phyloP scores from a whole-genome alignment of 2,113 vertebrate species.

The Rhynchomys soricoides region DNA sequence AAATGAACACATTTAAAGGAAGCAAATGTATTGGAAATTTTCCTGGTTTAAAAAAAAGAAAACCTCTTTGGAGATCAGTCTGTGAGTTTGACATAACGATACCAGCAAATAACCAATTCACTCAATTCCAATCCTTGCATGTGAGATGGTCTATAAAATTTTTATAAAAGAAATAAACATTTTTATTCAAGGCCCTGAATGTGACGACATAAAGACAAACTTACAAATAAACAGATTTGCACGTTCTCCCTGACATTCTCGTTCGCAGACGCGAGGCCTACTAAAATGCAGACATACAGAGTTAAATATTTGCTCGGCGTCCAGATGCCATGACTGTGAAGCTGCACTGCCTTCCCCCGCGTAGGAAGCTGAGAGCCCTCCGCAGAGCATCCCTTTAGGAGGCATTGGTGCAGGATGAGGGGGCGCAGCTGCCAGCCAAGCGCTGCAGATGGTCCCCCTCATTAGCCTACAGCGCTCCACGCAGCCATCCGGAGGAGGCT shows the following conservation, averaged over 20 bases:
- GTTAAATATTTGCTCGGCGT: conserved; percentile 55
- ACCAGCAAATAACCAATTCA: conserved; percentile 19
- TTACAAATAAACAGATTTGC: neutral
- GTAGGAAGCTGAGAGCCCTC: conserved; percentile 46
- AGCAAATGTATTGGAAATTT: conserved; percentile 33
- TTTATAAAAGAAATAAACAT: conserved; percentile 58
- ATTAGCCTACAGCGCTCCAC: conserved; percentile 80
- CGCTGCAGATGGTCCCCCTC: conserved; percentile 84
- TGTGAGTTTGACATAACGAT: conserved; percentile 24
- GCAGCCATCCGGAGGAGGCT: conserved; percentile 76
- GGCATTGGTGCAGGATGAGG: conserved; percentile 58
- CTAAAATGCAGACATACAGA: neutral
- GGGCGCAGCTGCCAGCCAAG: conserved; percentile 81
- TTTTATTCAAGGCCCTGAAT: conserved; percentile 54
- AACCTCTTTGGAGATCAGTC: conserved; percentile 9
- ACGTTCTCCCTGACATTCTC: neutral
- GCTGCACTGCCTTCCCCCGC: neutral
- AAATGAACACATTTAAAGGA: conserved; percentile 44
- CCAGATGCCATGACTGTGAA: neutral
- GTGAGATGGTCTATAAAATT: conserved; percentile 10
- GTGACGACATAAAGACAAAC: conserved; percentile 38
- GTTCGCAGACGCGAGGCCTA: neutral
- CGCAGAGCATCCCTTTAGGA: conserved; percentile 63
- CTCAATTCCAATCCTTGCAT: neutral
- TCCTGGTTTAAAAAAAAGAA: neutral